Conservation (phyloP, 1,140 invertebrate genomes). For the Drosophila willistoni region DNA sequence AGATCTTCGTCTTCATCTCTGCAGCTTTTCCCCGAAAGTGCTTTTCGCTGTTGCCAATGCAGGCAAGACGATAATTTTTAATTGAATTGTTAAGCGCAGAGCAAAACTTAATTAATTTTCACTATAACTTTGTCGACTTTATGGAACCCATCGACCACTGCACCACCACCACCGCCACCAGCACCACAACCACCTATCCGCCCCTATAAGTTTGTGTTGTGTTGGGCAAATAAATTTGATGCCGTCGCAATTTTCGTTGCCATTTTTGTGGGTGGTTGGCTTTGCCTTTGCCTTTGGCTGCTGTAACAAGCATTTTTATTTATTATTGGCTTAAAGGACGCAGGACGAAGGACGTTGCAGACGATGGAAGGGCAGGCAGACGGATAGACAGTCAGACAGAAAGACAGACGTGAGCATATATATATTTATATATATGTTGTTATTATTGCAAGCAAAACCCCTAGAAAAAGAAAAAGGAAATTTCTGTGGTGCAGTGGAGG, state of each 20-base stretch:
- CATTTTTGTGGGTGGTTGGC: slow-evolving; percentile 42
- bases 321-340: slow-evolving; percentile 78
- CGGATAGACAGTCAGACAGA: slow-evolving; percentile 45
- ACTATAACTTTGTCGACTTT: slow-evolving; percentile 78
- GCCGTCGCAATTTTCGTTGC: slow-evolving; percentile 66
- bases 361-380: neutral
- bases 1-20: slow-evolving; percentile 12
- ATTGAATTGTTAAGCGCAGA: slow-evolving; percentile 81
- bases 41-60: slow-evolving; percentile 70
- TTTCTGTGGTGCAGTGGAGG: slow-evolving; percentile 23
- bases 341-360: slow-evolving; percentile 59
- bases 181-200: neutral
- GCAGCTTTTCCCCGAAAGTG: slow-evolving; percentile 59
- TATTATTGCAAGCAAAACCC: slow-evolving; percentile 63
- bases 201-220: slow-evolving; percentile 62
- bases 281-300: neutral
- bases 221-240: slow-evolving; percentile 68
- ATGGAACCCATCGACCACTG: slow-evolving; percentile 34
- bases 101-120: slow-evolving; percentile 81
- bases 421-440: slow-evolving; percentile 48
- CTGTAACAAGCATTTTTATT: slow-evolving; percentile 77
- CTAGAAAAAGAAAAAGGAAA: slow-evolving; percentile 16
- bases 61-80: slow-evolving; percentile 66
- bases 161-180: neutral
- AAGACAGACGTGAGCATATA: slow-evolving; percentile 39